phyloP scores from a whole-genome alignment of 2,797 vertebrate species.

The Peromyscus nudipes region DNA sequence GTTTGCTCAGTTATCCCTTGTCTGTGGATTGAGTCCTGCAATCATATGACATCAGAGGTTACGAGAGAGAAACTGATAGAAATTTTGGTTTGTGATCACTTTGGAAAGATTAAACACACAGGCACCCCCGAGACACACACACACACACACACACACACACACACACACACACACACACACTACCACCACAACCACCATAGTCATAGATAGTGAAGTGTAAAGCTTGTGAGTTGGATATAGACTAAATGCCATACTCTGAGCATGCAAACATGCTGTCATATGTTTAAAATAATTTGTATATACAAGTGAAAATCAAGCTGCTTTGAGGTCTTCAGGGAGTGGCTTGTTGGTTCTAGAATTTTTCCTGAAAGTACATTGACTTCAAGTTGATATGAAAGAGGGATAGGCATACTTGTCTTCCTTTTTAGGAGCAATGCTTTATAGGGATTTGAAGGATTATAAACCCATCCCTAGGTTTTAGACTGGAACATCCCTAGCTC shows the following conservation, averaged over 20 bases:
- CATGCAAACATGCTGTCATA: background rate
- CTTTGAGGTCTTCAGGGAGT: constrained; percentile 19
- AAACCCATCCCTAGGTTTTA: background rate
- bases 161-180: no score
- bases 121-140: no score
- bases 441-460: background rate
- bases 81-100: constrained; percentile 23
- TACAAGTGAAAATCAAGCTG: constrained; percentile 39
- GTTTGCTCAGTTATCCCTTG: background rate
- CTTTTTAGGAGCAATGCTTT: background rate
- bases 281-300: constrained; percentile 48
- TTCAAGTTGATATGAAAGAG: background rate
- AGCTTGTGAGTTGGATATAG: background rate
- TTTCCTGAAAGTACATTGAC: background rate
- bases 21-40: background rate
- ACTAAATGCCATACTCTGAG: background rate
- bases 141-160: no score
- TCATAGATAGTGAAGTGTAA: background rate
- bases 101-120: background rate
- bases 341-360: constrained; percentile 2
- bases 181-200: no score
- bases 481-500: background rate
- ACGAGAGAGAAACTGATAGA: background rate
- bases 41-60: background rate
- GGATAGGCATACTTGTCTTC: background rate